A percentile compares a stretch with the other conserved stretches of the same genome.
Conservation (phyloP, 2,888 invertebrate species). For the Agrotis ipsilon region DNA sequence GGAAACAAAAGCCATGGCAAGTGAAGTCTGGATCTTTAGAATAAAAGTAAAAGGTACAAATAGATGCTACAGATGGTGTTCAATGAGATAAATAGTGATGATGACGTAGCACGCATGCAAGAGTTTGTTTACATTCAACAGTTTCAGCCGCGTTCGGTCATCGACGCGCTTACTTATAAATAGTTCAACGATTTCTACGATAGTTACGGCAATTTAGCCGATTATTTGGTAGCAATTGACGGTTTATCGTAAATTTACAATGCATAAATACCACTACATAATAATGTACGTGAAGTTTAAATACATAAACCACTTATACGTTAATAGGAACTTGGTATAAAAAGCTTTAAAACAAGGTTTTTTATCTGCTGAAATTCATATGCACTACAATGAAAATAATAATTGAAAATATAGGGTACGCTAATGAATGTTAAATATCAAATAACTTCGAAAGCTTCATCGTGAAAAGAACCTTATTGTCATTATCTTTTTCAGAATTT, state of each 20-base stretch:
- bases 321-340: too few species aligned
- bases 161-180: constrained; percentile 42
- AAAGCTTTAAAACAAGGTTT: too few species aligned
- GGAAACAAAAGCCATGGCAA: constrained; percentile 39
- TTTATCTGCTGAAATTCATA: too few species aligned
- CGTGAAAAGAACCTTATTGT: too few species aligned
- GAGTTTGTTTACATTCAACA: constrained; percentile 49
- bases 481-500: too few species aligned
- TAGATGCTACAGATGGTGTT: constrained; percentile 25
- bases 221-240: constrained; percentile 7
- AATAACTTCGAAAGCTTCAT: too few species aligned
- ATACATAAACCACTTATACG: not conserved
- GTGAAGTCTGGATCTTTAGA: constrained; percentile 19
- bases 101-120: constrained; percentile 22
- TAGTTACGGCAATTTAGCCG: constrained; percentile 15
- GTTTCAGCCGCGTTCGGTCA: constrained; percentile 45
- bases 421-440: too few species aligned
- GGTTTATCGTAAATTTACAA: not conserved
- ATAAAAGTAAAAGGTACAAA: constrained; percentile 46
- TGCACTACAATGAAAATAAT: too few species aligned
- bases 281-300: not conserved
- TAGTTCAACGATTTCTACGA: constrained; percentile 42
- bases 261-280: too few species aligned
- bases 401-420: too few species aligned
- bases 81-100: constrained; percentile 12